A percentile compares a stretch with the other conserved stretches of the same genome.
These are phyloP conservation scores for Notospermus geniculatus DNA, from an alignment of 1,140 invertebrate genomes.

Conservation along the genomic window DNA sequence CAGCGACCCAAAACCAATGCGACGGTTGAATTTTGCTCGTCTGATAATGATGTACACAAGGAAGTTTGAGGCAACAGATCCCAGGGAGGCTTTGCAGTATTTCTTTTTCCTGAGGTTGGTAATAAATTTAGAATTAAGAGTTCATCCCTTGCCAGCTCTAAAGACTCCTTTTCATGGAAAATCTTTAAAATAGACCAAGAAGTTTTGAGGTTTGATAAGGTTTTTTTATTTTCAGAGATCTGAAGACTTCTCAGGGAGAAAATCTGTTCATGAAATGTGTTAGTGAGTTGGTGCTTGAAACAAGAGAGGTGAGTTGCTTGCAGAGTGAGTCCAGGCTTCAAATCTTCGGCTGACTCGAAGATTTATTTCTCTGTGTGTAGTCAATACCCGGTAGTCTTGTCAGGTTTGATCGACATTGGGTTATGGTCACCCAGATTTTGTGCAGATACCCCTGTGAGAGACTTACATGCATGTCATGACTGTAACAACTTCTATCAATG, in stretches of 20 bases:
- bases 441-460: too few relatives aligned
- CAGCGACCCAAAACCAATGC: conserved; percentile 71
- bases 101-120: conserved; percentile 79
- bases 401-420: too few relatives aligned
- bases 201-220: too few relatives aligned
- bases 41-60: conserved; percentile 84
- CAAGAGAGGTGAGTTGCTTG: conserved; percentile 63
- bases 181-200: too few relatives aligned
- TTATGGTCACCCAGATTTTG: too few relatives aligned
- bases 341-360: too few relatives aligned
- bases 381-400: too few relatives aligned
- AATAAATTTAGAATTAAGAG: neutral
- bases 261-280: conserved; percentile 85
- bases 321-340: too few relatives aligned
- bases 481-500: too few relatives aligned
- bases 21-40: conserved; percentile 82
- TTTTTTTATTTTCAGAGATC: conserved; percentile 69
- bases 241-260: conserved; percentile 70
- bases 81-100: conserved; percentile 86
- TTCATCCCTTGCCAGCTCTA: too few relatives aligned
- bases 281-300: conserved; percentile 76
- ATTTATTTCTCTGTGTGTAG: too few relatives aligned
- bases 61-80: conserved; percentile 84
- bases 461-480: too few relatives aligned
- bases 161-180: neutral